These are phyloP conservation scores for Scaptomyza caliginosa DNA, from an alignment of 2,888 invertebrate genomes.

Conservation along the genomic window DNA sequence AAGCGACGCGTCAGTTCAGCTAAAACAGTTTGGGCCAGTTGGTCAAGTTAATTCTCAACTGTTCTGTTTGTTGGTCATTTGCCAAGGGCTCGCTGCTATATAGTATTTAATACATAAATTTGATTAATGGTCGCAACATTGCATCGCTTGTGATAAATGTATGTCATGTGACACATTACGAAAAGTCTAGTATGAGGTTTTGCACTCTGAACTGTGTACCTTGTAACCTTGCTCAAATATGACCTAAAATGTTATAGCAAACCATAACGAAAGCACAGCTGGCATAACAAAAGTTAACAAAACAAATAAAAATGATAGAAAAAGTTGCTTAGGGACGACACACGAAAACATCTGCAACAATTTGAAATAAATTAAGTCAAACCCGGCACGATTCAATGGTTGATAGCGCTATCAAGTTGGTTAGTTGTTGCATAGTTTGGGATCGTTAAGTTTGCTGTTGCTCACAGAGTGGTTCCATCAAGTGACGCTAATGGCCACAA, in stretches of 20 bases:
- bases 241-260: background rate
- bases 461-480: constrained; percentile 51
- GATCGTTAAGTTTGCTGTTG: constrained; percentile 3
- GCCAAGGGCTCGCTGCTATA: constrained; percentile 37
- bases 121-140: constrained; percentile 47
- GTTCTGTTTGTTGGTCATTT: background rate
- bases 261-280: constrained; percentile 4
- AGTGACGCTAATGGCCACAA: constrained; percentile 78
- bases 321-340: no score
- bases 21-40: constrained; percentile 56
- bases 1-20: constrained; percentile 31
- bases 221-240: constrained; percentile 1
- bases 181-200: background rate
- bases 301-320: no score
- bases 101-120: background rate
- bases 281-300: background rate
- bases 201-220: background rate
- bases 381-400: constrained; percentile 46
- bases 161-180: constrained; percentile 41
- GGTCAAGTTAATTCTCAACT: constrained; percentile 45
- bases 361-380: constrained; percentile 76
- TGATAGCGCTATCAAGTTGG: constrained; percentile 10
- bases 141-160: constrained; percentile 65
- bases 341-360: no score
- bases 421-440: constrained; percentile 14